phyloP scores from a whole-genome alignment of 35 echinoderm and acorn worm species.

The Nesometra sesokonis region DNA sequence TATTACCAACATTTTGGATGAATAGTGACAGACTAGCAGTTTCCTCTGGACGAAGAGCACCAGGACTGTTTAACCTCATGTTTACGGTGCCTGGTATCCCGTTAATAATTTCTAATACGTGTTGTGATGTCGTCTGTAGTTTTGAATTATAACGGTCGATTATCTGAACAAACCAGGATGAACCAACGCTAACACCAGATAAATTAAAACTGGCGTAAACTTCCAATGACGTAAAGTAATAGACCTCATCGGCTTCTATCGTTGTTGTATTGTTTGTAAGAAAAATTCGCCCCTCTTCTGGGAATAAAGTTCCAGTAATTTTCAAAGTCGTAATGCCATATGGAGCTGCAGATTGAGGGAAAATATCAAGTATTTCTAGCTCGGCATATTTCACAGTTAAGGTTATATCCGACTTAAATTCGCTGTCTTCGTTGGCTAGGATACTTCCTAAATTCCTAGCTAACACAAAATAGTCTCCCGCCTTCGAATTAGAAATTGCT shows the following conservation, averaged over 20 bases:
- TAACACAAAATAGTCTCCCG: constrained; percentile 38
- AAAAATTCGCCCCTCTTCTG: constrained; percentile 18
- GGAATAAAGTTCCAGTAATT: constrained; percentile 38
- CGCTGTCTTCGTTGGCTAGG: not conserved
- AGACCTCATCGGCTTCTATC: constrained; percentile 11
- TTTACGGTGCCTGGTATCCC: not conserved
- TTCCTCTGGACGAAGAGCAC: not conserved
- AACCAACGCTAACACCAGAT: not conserved
- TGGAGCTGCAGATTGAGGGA: constrained; percentile 19
- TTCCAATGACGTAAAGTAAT: constrained; percentile 30
- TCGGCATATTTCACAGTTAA: constrained; percentile 22
- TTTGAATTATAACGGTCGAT: not conserved
- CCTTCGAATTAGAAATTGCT: constrained; percentile 14
- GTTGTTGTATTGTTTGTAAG: not conserved
- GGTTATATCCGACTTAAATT: not conserved
- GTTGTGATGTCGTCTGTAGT: not conserved
- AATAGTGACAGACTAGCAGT: not conserved
- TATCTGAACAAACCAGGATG: constrained; percentile 1
- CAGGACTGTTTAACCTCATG: not conserved
- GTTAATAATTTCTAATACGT: not conserved
- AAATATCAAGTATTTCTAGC: constrained; percentile 35
- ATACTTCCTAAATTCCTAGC: constrained; percentile 31
- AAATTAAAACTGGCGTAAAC: constrained; percentile 41
- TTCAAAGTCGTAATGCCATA: constrained; percentile 25
- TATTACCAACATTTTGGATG: constrained; percentile 16